Conservation (phyloP, 2,888 invertebrate genomes). For the Conchocele bisecta region DNA sequence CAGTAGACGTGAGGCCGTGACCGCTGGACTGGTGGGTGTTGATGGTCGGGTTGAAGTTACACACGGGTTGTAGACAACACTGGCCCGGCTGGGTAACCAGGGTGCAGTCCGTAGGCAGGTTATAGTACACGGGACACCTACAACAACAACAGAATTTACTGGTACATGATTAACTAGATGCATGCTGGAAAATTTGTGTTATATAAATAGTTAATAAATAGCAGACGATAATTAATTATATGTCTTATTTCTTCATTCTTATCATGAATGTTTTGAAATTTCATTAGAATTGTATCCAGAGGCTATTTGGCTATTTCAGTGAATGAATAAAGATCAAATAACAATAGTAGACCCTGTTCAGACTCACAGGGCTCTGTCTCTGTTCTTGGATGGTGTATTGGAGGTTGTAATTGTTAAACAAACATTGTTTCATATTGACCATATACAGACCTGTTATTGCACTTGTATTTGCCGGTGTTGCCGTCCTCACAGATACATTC, state of each 20-base stretch:
- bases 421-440: neutral
- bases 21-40: constrained; percentile 53
- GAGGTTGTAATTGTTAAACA: neutral
- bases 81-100: constrained; percentile 64
- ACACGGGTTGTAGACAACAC: constrained; percentile 72
- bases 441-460: constrained; percentile 62
- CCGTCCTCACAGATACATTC: constrained; percentile 69
- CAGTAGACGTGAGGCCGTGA: constrained; percentile 56
- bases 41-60: constrained; percentile 69
- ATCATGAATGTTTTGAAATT: no score
- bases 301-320: no score
- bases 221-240: no score
- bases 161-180: no score
- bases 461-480: constrained; percentile 59
- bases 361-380: neutral
- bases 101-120: constrained; percentile 71
- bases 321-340: no score
- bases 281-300: no score
- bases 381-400: neutral
- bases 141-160: no score
- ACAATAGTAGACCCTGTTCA: no score
- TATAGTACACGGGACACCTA: constrained; percentile 73
- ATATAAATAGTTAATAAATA: no score
- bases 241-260: no score
- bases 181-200: no score